phyloP scores from a whole-genome alignment of 30 jellyfish, hydroid and myxozoan species.

The Turritopsis dohrnii region DNA sequence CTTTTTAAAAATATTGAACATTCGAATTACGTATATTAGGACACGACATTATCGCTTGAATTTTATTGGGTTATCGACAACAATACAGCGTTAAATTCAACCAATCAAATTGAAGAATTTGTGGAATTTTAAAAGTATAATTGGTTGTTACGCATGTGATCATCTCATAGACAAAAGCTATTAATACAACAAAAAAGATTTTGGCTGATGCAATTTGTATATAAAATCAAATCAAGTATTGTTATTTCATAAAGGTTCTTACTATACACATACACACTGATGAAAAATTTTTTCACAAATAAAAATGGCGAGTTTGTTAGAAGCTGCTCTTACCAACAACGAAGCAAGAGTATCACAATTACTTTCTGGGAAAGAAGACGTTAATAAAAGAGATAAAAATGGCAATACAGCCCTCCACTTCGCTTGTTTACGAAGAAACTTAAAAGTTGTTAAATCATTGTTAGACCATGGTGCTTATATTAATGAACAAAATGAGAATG shows the following conservation, averaged over 20 bases:
- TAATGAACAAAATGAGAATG: not conserved
- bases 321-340: not conserved
- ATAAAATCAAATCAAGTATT: not conserved
- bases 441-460: not conserved
- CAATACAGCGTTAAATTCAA: not conserved
- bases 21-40: not conserved
- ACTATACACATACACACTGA: not conserved
- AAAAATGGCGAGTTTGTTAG: not conserved
- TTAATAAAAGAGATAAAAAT: not conserved
- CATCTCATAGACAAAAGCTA: not conserved
- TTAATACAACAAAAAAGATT: not conserved
- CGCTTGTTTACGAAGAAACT: slow-evolving; percentile 1
- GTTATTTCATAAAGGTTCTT: not conserved
- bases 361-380: not conserved
- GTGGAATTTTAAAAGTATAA: not conserved
- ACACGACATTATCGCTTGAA: not conserved
- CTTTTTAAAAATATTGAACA: not conserved
- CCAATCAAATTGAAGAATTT: not conserved
- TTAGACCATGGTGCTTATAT: slow-evolving; percentile 1
- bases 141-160: not conserved
- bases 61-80: not conserved
- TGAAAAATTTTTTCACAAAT: not conserved
- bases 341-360: not conserved
- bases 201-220: not conserved
- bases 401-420: slow-evolving; percentile 1